Conservation (phyloP, 2,888 invertebrate species). For the Himalopsyche anomala region DNA sequence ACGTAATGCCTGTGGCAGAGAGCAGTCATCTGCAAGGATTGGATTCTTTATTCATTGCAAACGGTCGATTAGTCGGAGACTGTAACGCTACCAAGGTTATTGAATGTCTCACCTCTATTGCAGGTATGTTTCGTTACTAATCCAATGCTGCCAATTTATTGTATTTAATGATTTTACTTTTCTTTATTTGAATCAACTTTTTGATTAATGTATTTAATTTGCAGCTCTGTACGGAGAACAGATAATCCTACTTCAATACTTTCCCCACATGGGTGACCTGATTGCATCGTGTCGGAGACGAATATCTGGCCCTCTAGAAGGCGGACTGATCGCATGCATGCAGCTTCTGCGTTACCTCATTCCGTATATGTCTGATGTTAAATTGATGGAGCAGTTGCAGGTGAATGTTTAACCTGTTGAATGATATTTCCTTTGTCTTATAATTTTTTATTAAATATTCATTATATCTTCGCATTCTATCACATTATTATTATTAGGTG, state of each 20-base stretch:
- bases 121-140: slow-evolving; percentile 77
- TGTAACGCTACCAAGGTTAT: slow-evolving; percentile 90
- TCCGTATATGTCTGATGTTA: slow-evolving; percentile 88
- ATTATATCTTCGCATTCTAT: too few species aligned
- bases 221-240: slow-evolving; percentile 91
- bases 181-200: not conserved
- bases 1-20: slow-evolving; percentile 77
- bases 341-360: slow-evolving; percentile 87
- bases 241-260: slow-evolving; percentile 90
- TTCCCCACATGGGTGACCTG: slow-evolving; percentile 92
- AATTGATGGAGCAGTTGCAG: slow-evolving; percentile 91
- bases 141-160: slow-evolving; percentile 44
- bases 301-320: slow-evolving; percentile 90
- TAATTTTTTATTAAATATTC: too few species aligned
- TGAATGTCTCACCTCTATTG: slow-evolving; percentile 91
- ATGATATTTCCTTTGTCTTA: too few species aligned
- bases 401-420: slow-evolving; percentile 71
- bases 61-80: slow-evolving; percentile 85
- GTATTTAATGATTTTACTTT: not conserved
- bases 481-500: too few species aligned
- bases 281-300: slow-evolving; percentile 88
- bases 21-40: slow-evolving; percentile 73
- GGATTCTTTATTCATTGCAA: slow-evolving; percentile 80
- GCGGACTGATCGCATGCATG: slow-evolving; percentile 90
- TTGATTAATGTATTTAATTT: slow-evolving; percentile 60